Conservation (phyloP, 2,113 vertebrate species). For the Daphoenositta chrysoptera region DNA sequence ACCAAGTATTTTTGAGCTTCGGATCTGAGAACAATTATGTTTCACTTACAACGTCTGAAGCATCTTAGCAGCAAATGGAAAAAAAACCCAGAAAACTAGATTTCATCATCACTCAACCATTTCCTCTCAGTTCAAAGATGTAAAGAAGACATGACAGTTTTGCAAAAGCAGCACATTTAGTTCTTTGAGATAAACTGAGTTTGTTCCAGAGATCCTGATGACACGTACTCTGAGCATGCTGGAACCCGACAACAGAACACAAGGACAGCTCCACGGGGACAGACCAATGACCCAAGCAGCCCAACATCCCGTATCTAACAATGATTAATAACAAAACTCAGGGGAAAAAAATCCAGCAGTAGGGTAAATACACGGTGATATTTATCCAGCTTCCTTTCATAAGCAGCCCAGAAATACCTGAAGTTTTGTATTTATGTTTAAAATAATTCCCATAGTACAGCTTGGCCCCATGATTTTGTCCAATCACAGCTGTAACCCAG, state of each 20-base stretch:
- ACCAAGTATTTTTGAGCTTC: background rate
- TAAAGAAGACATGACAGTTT: background rate
- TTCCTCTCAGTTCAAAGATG: background rate
- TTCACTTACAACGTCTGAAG: background rate
- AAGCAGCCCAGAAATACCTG: background rate
- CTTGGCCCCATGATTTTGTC: background rate
- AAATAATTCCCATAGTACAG: background rate
- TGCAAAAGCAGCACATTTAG: background rate
- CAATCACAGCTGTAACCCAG: background rate
- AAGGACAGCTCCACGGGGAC: background rate
- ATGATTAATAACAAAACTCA: background rate
- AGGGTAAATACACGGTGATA: background rate
- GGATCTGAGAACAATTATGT: background rate
- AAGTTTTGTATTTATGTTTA: background rate
- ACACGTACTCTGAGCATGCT: fast-evolving
- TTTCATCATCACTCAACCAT: background rate
- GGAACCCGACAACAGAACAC: background rate
- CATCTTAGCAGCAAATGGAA: background rate
- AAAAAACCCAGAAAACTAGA: background rate
- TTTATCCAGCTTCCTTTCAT: background rate
- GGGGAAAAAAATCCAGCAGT: background rate
- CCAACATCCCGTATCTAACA: background rate
- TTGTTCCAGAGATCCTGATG: background rate
- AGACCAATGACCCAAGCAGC: background rate
- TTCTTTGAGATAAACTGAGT: background rate